phyloP scores from a whole-genome alignment of 2,797 vertebrate species.

The Aulostomus chinensis region DNA sequence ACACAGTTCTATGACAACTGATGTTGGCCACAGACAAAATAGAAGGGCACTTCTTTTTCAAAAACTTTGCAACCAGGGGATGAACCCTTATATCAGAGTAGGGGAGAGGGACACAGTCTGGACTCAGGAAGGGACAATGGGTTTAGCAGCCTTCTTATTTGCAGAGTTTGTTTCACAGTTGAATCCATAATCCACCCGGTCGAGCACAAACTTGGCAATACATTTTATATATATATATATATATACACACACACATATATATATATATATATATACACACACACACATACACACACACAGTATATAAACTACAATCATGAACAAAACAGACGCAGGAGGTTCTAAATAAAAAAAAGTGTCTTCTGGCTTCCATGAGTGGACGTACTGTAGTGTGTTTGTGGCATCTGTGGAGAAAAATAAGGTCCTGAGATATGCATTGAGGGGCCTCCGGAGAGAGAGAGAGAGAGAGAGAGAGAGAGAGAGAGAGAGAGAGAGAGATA shows the following conservation, averaged over 20 bases:
- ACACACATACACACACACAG: constrained; percentile 28
- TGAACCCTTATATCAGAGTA: constrained; percentile 37
- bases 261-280: background rate
- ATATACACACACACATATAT: background rate
- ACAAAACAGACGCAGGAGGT: constrained; percentile 59
- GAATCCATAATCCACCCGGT: constrained; percentile 73
- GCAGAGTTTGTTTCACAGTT: constrained; percentile 85
- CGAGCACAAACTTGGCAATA: constrained; percentile 76
- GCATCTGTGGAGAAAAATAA: constrained; percentile 72
- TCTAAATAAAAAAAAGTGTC: constrained; percentile 72
- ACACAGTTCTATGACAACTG: constrained; percentile 49
- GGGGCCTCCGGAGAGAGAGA: constrained; percentile 65
- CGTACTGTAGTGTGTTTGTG: constrained; percentile 79
- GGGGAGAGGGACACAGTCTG: constrained; percentile 32
- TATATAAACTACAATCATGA: constrained; percentile 68
- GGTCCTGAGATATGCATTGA: constrained; percentile 88
- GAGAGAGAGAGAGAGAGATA: constrained; percentile 61
- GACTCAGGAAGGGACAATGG: constrained; percentile 37
- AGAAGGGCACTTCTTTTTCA: constrained; percentile 68
- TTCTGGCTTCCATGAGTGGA: constrained; percentile 54
- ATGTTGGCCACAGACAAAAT: constrained; percentile 69
- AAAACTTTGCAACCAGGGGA: constrained; percentile 43
- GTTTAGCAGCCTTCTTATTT: constrained; percentile 82
- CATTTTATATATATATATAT: constrained; percentile 10
- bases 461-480: too few species aligned